phyloP scores from a whole-genome alignment of 2,113 vertebrate species.

The Arothron firmamentum region DNA sequence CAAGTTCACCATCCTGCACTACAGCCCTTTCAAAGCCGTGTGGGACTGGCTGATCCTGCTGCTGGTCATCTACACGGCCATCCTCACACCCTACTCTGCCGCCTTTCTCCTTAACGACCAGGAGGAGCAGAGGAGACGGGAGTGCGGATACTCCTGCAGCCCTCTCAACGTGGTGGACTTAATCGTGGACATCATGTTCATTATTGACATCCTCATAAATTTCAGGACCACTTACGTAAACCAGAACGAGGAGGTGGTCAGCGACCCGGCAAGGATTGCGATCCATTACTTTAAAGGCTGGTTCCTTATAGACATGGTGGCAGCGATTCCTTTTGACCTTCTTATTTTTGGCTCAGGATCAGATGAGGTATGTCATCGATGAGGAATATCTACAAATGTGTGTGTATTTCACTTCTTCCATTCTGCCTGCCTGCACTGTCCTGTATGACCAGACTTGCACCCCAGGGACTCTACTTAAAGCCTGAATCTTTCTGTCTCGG shows the following conservation, averaged over 20 bases:
- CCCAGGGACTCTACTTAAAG: conserved; percentile 57
- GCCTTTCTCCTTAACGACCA: conserved; percentile 95
- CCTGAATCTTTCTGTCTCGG: conserved; percentile 58
- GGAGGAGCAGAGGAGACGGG: conserved; percentile 90
- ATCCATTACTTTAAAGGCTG: conserved; percentile 99
- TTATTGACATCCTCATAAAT: conserved; percentile 99
- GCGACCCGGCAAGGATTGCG: conserved; percentile 95
- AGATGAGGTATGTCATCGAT: conserved; percentile 87
- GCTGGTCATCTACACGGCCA: conserved; percentile 96
- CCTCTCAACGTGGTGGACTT: conserved; percentile 96
- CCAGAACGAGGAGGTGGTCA: conserved; percentile 97
- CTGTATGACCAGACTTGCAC: conserved; percentile 49
- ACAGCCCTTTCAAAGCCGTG: conserved; percentile 97
- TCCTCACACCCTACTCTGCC: conserved; percentile 96
- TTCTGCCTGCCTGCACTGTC: conserved; percentile 35
- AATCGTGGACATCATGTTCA: conserved; percentile 99
- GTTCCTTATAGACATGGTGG: conserved; percentile 99
- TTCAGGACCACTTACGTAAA: conserved; percentile 99
- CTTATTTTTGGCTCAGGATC: conserved; percentile 99
- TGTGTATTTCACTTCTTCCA: conserved; percentile 26
- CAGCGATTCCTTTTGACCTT: conserved; percentile 98
- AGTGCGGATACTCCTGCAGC: conserved; percentile 97
- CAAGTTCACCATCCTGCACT: conserved; percentile 98
- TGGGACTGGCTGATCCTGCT: conserved; percentile 99
- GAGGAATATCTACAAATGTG: conserved; percentile 15